Percentiles rank a stretch among this genome's conserved stretches.
Conservation (phyloP, 2,113 vertebrate species). For the Stercorarius parasiticus region DNA sequence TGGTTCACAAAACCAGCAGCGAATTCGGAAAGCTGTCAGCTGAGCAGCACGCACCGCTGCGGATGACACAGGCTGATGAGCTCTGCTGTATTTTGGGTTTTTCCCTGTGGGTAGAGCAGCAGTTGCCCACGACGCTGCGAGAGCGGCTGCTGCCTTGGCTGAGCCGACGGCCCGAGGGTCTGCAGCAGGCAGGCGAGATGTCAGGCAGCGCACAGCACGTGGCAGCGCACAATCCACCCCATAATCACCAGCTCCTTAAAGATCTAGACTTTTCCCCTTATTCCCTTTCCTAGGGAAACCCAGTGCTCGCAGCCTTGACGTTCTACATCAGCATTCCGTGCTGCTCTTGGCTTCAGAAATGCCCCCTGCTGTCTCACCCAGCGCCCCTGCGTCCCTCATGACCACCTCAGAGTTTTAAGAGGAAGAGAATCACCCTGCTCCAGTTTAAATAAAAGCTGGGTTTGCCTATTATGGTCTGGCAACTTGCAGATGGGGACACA, state of each 20-base stretch:
- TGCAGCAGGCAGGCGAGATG: background rate
- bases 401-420: background rate
- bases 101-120: background rate
- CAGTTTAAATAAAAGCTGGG: background rate
- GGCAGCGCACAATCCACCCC: background rate
- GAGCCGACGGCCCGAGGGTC: background rate
- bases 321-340: accelerated
- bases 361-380: background rate
- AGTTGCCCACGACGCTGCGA: accelerated
- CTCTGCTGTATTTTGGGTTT: background rate
- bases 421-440: background rate
- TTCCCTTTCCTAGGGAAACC: background rate
- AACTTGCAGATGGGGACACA: background rate
- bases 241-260: background rate
- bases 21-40: background rate
- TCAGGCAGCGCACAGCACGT: accelerated
- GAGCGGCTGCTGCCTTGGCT: background rate
- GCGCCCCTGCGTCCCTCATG: accelerated
- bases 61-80: background rate
- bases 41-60: background rate
- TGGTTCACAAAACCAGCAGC: background rate
- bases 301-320: accelerated
- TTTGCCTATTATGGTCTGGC: background rate
- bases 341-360: background rate
- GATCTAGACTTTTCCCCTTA: background rate